These are phyloP conservation scores for Equus przewalskii DNA, from an alignment of 2,113 vertebrate species.

Conservation along the genomic window DNA sequence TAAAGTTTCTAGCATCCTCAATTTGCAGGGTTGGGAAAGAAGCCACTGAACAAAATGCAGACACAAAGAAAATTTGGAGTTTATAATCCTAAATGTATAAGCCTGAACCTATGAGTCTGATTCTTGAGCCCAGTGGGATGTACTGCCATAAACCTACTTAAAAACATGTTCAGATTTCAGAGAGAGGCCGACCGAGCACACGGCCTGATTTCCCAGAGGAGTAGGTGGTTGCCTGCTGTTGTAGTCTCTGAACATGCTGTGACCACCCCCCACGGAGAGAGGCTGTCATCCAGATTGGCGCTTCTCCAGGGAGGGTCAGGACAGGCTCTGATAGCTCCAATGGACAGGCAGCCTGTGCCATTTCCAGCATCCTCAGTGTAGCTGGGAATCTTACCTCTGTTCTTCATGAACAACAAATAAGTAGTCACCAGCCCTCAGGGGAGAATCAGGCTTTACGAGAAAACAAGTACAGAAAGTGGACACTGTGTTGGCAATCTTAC, in stretches of 20 bases:
- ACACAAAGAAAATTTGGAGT: not conserved
- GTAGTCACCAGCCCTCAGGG: not conserved
- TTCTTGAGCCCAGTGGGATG: not conserved
- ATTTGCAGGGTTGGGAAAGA: not conserved
- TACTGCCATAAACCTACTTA: not conserved
- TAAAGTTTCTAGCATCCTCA: not conserved
- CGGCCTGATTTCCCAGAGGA: not conserved
- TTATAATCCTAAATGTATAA: not conserved
- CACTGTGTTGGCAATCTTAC: not conserved
- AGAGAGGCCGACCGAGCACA: not conserved
- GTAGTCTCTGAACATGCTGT: not conserved
- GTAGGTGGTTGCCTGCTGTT: not conserved
- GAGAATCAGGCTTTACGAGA: not conserved
- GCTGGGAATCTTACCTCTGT: not conserved
- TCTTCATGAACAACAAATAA: not conserved
- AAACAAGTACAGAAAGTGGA: not conserved
- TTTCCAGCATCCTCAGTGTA: not conserved
- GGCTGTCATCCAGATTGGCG: not conserved
- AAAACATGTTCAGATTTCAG: not conserved
- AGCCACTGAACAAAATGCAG: not conserved
- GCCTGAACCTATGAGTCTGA: not conserved
- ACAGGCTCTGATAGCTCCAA: not conserved
- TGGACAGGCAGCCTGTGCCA: not conserved
- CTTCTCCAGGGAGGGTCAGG: not conserved
- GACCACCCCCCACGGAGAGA: fast-evolving